A percentile compares a stretch with the other conserved stretches of the same genome.
Evolutionary conservation across 1,140 invertebrate genomes (phyloP).

Genomic region (Trichonephila inaurata): DNA sequence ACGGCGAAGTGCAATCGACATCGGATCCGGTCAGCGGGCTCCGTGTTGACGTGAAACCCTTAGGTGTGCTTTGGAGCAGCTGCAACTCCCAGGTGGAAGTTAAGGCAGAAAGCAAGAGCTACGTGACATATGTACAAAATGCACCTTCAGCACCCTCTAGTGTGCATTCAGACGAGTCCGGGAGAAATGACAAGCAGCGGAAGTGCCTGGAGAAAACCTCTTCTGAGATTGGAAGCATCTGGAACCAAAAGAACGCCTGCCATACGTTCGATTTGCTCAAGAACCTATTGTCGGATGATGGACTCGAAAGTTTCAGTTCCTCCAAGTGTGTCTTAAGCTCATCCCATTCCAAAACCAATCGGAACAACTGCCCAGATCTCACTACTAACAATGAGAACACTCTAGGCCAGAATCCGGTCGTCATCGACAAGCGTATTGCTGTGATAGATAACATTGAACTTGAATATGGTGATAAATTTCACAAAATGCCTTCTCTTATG

Average conservation of each 20-base stretch:
- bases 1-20: background rate
- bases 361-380: background rate
- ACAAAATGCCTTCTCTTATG: conserved; percentile 64
- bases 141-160: background rate
- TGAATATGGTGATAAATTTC: conserved; percentile 57
- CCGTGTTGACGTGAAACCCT: conserved; percentile 54
- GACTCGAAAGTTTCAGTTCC: conserved; percentile 68
- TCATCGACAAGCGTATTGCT: conserved; percentile 54
- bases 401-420: conserved; percentile 1
- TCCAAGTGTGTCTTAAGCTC: conserved; percentile 63
- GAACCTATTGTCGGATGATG: conserved; percentile 66
- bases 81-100: background rate
- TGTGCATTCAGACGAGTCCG: background rate
- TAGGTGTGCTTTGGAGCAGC: conserved; percentile 57
- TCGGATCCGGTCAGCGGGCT: background rate
- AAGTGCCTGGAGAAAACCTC: conserved; percentile 56
- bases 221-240: conserved; percentile 69
- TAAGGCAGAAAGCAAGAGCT: background rate
- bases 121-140: background rate
- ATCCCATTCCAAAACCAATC: conserved; percentile 17
- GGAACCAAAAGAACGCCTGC: conserved; percentile 64
- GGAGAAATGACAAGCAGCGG: conserved; percentile 17
- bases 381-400: conserved; percentile 39
- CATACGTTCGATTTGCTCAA: conserved; percentile 69
- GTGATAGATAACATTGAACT: conserved; percentile 74